A percentile compares a stretch with the other conserved stretches of the same genome.
These are phyloP conservation scores for Marisa cornuarietis DNA, from an alignment of 1,140 invertebrate genomes.

Conservation along the genomic window DNA sequence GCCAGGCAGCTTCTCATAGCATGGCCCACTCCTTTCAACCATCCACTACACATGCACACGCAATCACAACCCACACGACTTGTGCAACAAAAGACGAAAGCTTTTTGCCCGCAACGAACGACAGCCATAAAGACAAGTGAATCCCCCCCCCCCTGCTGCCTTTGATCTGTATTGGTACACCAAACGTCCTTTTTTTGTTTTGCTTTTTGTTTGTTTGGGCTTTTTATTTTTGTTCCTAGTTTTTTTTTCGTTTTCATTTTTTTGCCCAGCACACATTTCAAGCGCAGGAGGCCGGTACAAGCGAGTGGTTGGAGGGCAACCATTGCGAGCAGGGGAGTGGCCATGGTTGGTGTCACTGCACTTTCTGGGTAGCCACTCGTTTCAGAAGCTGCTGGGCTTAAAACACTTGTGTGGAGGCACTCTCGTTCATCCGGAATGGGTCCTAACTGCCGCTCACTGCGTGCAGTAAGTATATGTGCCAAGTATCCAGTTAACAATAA, in stretches of 20 bases:
- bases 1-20: background rate
- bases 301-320: constrained; percentile 52
- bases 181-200: background rate
- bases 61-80: too few species aligned
- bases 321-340: constrained; percentile 52
- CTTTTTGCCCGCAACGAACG: constrained; percentile 39
- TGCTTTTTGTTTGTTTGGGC: background rate
- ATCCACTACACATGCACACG: too few species aligned
- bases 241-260: too few species aligned
- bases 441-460: constrained; percentile 68
- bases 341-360: constrained; percentile 61
- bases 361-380: constrained; percentile 38
- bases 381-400: constrained; percentile 38
- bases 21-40: too few species aligned
- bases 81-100: too few species aligned
- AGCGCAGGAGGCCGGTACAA: background rate
- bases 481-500: background rate
- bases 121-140: background rate
- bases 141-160: background rate
- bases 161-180: background rate
- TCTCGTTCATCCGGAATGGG: constrained; percentile 63
- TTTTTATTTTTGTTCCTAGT: background rate
- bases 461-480: constrained; percentile 48
- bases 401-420: constrained; percentile 65
- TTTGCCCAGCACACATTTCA: too few species aligned